Base-by-base conservation (phyloP, 2,113 vertebrate species). In the Progne subis region DNA sequence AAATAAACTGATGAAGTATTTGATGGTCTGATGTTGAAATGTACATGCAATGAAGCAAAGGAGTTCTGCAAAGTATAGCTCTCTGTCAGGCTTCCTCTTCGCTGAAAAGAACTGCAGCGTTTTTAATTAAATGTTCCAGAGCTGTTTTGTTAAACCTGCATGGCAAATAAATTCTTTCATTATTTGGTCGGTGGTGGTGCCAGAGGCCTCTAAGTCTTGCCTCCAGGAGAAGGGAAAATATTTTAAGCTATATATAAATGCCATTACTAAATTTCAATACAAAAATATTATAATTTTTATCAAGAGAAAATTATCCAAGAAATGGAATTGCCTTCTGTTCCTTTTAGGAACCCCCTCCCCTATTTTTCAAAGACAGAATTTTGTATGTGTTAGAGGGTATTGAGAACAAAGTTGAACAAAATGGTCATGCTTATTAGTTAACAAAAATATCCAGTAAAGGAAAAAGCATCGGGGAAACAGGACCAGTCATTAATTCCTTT, bases 291-390 rank as follows among this genome's bases (percentile, higher is more conserved):
- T 1, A 34, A 8, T 37, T 84, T 74, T 74, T 78, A 50, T 75
- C 17, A 63, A 75, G 75, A 34, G 69, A 72, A 37, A 81, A 56
- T 32, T 32, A 64, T 21, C 5, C 24, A 53, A 49, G 24, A 44
- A 76, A 57, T 25, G 16, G 16, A 81, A 31, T 65, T 46, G 20
- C 50, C 11, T 85, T 67, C 28, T 56, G 3, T 65, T 39, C 18
- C 24, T 81, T 14, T 37, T 57, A 19, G 61, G 7, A 44, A 1
- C 0, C 9, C 2, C 1, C 6, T 0, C 11, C 41, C 37, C 37
- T 37, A 2, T 74, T 89, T 92, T 74, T 68, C 60, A 64, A 32
- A 46, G 56, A 12, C 37, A 63, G 60, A 24, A 20, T 87, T 87
- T 81, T 71, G 12, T 55, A 12, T 50, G 4, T 41, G 18, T 77